Base-by-base conservation (phyloP, 2,888 invertebrate species). In the Phalera bucephala region DNA sequence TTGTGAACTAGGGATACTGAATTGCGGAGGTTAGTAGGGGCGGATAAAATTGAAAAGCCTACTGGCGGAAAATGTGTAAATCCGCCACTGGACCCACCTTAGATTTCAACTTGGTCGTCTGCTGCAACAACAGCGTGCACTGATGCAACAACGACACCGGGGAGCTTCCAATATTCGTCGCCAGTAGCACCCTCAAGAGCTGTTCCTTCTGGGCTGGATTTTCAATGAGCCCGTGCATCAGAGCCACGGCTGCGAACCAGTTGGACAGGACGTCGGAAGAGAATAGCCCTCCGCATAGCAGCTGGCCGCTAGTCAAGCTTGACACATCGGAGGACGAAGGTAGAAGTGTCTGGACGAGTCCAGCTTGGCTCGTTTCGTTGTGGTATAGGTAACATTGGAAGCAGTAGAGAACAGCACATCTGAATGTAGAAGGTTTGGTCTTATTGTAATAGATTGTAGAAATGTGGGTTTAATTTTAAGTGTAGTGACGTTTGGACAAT, bases 321-420 rank as follows among this genome's bases (percentile, higher is more conserved):
- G 93, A 91, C 4, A 92, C 94, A 68, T 96, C 96, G 0, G 94
- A 91, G 15, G 95, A 93, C 1, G 96, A 95, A 0, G 99, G 99
- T 8, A 99, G 87, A 0, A 99, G 90, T 0, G 99, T 99, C 71
- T 97, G 96, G 0, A 99, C 95, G 1, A 99, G 93, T 54, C 94
- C 93, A 0, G 94, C 94, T 77, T 98, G 98, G 1, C 96, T 96
- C 15, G 93, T 91, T 72, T 97, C 96, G 78, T 99, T 99, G 82
- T 95, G 96, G 77, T 95, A 97, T 5, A 99, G 89, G 77, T 96
- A 99, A 74, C 97, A 98, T 88, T 99, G 95, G 80, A 99, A 99
- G 77, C 98, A 98, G 80, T 99, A 99, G 0, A 99, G 92, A 1
- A 99, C 98, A 0, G 99, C 96, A 75, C 97, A 97, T 45, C 99